Base-by-base conservation (phyloP, 2,797 vertebrate genomes). In the Protonibea diacanthus region DNA sequence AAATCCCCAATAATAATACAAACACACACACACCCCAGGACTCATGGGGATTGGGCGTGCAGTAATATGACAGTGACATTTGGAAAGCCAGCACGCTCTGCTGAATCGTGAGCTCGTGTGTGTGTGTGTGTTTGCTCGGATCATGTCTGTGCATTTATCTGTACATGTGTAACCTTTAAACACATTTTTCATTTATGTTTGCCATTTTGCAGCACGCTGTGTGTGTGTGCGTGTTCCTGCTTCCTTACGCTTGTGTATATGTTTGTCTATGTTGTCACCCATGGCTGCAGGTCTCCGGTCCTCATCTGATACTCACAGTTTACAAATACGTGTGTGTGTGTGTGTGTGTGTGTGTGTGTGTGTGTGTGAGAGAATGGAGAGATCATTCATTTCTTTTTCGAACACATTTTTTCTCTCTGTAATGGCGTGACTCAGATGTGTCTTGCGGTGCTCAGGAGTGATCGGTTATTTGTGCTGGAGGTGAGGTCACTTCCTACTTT, bases 51-150 rank as follows among this genome's bases (percentile, higher is more conserved):
- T 79, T 58, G 83, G 77, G 67, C 48, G 88, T 79, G 85, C 70
- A 60, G 66, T 81, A 78, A 91, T 80, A 83, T 85, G 84, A 89
- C 92, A 84, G 84, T 91, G 92, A 92, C 90, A 92, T 80, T n/a
- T n/a, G 85, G 91, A 92, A 91, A 92, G 86, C 63, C 71, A 59
- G 80, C 87, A 82, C 49, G 83, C 88, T 88, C 81, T 74, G 83
- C 76, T 87, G 85, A 82, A 61, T 59, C 65, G 53, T 51, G 56
- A 76, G 61, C 58, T 58, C 23, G 77, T 75, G 33, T 72, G 62
- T 78, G 77, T 75, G 67, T 53, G 56, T 76, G 33, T 33, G 33
- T 33, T 33, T 51, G 63, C 57, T 40, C 20, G 53, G 68, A 77
- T 83, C 69, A 53, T 82, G 78, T 59, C 48, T 47, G 48, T 77